phyloP scores from a whole-genome alignment of 2,888 invertebrate genomes.

The Hecatera dysodea region DNA sequence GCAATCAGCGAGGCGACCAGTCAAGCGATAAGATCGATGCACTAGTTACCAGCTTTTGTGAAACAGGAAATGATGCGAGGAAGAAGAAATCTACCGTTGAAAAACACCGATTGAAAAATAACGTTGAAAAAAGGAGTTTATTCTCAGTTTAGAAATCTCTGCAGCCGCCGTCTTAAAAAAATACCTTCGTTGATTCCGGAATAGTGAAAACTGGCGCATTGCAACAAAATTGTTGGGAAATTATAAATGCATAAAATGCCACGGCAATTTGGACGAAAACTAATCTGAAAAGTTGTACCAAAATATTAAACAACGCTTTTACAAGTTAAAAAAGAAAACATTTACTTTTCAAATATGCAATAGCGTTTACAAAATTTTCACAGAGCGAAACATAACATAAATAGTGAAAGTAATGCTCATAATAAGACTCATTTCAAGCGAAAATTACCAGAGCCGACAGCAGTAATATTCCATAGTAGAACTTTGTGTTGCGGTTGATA shows the following conservation, averaged over 20 bases:
- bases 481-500: constrained; percentile 61
- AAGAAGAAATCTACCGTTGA: neutral
- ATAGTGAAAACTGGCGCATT: neutral
- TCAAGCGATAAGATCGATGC: constrained; percentile 6
- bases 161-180: neutral
- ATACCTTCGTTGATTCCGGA: neutral
- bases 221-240: neutral
- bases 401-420: constrained; percentile 33
- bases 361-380: constrained; percentile 1
- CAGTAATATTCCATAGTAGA: constrained; percentile 38
- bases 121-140: no score
- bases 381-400: constrained; percentile 10
- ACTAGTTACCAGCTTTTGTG: constrained; percentile 24
- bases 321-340: constrained; percentile 27
- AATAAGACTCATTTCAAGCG: constrained; percentile 37
- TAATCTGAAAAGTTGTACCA: constrained; percentile 26
- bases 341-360: constrained; percentile 25
- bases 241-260: constrained; percentile 17
- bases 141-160: no score
- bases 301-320: constrained; percentile 6
- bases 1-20: neutral
- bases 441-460: constrained; percentile 27
- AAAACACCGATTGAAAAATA: neutral
- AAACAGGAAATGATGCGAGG: constrained; percentile 10
- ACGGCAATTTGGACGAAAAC: constrained; percentile 3